These are phyloP conservation scores for Hirundo rustica DNA, from an alignment of 2,797 vertebrate genomes.

Conservation along the genomic window DNA sequence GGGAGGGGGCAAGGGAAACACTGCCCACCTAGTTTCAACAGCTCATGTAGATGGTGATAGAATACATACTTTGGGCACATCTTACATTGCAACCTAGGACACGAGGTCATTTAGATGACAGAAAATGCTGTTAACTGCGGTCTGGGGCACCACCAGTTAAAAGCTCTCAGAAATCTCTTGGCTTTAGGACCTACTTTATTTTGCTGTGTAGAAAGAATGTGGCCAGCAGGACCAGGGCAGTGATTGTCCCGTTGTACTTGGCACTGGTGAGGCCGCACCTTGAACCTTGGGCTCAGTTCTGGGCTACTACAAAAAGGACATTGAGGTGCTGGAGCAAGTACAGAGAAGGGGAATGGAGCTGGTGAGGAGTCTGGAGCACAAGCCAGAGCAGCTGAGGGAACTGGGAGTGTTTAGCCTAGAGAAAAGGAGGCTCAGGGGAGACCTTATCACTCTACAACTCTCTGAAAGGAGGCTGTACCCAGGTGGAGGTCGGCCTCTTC, in stretches of 20 bases:
- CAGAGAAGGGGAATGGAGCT: neutral
- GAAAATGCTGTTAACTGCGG: neutral
- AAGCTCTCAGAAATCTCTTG: neutral
- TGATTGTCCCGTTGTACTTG: fast-evolving
- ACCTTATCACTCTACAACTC: fast-evolving
- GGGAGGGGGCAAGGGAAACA: too few species aligned
- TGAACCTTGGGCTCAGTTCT: fast-evolving
- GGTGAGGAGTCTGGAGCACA: neutral
- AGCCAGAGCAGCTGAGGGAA: neutral
- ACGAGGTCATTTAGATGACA: neutral
- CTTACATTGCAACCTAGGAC: too few species aligned
- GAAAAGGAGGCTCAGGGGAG: neutral
- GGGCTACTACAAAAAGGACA: neutral
- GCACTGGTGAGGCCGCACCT: neutral
- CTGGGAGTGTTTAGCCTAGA: neutral
- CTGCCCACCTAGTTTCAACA: too few species aligned
- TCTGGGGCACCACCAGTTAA: neutral
- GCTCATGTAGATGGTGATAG: too few species aligned
- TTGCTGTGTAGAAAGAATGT: neutral
- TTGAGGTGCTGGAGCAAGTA: fast-evolving
- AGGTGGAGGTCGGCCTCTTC: fast-evolving
- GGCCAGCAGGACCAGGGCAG: neutral
- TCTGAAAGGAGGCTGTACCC: neutral
- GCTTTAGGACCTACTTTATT: neutral
- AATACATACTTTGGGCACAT: too few species aligned